Conservation (phyloP, 2,797 vertebrate species). For the Ficedula albicollis region DNA sequence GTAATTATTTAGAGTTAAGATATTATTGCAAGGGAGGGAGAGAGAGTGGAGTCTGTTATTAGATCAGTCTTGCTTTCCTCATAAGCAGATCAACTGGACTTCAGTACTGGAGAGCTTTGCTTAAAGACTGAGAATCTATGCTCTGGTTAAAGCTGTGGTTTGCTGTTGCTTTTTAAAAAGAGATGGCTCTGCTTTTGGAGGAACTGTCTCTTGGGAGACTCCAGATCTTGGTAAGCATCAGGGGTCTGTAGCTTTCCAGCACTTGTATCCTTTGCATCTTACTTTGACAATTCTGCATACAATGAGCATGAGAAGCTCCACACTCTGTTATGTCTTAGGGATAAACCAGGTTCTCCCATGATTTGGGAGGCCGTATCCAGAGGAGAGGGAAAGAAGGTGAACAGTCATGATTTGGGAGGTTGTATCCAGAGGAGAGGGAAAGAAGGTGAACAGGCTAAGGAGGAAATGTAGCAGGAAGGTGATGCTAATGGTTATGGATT, state of each 20-base stretch:
- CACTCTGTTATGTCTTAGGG: neutral
- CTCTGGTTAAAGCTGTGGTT: neutral
- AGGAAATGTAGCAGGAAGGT: neutral
- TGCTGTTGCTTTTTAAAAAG: neutral
- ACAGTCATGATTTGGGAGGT: neutral
- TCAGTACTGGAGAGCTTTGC: neutral
- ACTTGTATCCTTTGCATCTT: neutral
- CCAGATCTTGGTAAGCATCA: neutral
- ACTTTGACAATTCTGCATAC: neutral
- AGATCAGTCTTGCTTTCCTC: neutral
- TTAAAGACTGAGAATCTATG: neutral
- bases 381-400: neutral
- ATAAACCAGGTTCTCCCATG: neutral
- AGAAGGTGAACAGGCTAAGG: neutral
- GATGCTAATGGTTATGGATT: neutral
- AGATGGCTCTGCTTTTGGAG: neutral
- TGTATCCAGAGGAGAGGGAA: neutral
- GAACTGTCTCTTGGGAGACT: neutral
- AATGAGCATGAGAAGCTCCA: neutral
- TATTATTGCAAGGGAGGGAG: neutral
- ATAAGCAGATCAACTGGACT: neutral
- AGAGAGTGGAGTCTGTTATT: neutral
- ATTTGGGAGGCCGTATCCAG: neutral
- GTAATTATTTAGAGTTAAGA: slow-evolving; percentile 31
- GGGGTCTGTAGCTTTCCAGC: neutral